Percentiles rank a stretch among this genome's conserved stretches.
Conservation (phyloP, 2,888 invertebrate species). For the Hypena proboscidalis region DNA sequence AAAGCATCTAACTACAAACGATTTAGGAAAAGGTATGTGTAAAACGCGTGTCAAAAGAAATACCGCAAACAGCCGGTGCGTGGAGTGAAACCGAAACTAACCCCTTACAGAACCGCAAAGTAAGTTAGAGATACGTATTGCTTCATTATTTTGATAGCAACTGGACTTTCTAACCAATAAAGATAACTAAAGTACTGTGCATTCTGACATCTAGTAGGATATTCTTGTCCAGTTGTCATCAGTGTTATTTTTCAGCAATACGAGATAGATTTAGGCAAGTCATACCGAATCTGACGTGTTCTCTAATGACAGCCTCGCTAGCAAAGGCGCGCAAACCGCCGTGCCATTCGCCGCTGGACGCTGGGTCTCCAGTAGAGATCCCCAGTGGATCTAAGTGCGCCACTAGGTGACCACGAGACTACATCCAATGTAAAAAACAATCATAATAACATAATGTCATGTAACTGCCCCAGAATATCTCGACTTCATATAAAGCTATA, state of each 20-base stretch:
- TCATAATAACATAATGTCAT: constrained; percentile 39
- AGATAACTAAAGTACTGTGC: constrained; percentile 20
- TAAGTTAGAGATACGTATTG: constrained; percentile 45
- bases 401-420: constrained; percentile 97
- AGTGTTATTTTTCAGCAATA: constrained; percentile 61
- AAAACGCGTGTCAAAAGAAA: constrained; percentile 36
- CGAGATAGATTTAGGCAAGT: constrained; percentile 49
- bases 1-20: constrained; percentile 43
- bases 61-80: constrained; percentile 34
- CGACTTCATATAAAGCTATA: constrained; percentile 33
- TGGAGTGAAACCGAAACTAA: constrained; percentile 57
- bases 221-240: constrained; percentile 52
- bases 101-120: constrained; percentile 48
- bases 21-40: constrained; percentile 25
- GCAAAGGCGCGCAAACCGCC: constrained; percentile 81
- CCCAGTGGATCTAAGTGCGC: constrained; percentile 97
- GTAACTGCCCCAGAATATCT: constrained; percentile 26
- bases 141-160: constrained; percentile 50
- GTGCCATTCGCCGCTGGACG: constrained; percentile 79
- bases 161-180: constrained; percentile 39
- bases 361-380: constrained; percentile 90
- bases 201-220: constrained; percentile 3
- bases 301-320: constrained; percentile 81
- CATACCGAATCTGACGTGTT: constrained; percentile 85
- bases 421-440: constrained; percentile 59